Conservation (phyloP, 2,888 invertebrate genomes). For the Galerucella calmariensis region DNA sequence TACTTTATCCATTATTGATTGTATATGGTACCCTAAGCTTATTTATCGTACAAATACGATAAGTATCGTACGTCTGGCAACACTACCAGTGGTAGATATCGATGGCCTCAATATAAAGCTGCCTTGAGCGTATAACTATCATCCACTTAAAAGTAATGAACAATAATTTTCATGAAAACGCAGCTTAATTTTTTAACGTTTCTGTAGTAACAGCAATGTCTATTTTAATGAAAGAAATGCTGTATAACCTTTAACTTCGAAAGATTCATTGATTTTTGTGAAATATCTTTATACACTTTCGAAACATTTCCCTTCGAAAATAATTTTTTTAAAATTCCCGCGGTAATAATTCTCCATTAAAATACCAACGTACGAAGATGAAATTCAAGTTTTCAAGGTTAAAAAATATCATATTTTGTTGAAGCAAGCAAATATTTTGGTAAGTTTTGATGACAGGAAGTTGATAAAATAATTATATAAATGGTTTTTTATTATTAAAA, state of each 20-base stretch:
- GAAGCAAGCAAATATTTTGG: slow-evolving; percentile 43
- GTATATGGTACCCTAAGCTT: too few relatives aligned
- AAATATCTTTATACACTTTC: slow-evolving; percentile 15
- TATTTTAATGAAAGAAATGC: slow-evolving; percentile 25
- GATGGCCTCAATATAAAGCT: too few relatives aligned
- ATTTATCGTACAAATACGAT: too few relatives aligned
- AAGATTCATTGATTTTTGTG: slow-evolving; percentile 27
- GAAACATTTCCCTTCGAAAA: slow-evolving; percentile 6
- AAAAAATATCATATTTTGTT: slow-evolving; percentile 43
- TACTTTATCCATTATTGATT: too few relatives aligned
- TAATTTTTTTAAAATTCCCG: slow-evolving; percentile 35
- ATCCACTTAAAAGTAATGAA: too few relatives aligned
- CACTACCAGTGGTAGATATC: too few relatives aligned
- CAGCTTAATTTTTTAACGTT: background rate
- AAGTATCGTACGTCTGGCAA: too few relatives aligned
- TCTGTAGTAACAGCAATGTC: slow-evolving; percentile 10
- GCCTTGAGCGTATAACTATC: too few relatives aligned
- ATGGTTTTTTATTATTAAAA: slow-evolving; percentile 29
- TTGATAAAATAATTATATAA: slow-evolving; percentile 20
- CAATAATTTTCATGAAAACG: too few relatives aligned
- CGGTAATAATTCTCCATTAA: slow-evolving; percentile 18
- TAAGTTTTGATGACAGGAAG: slow-evolving; percentile 39
- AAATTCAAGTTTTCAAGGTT: slow-evolving; percentile 45
- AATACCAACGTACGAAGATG: slow-evolving; percentile 27
- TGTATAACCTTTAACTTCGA: slow-evolving; percentile 33